Evolutionary conservation across 92 coral and sea anemone species (phyloP).

Genomic region (Virgularia gustaviana): DNA sequence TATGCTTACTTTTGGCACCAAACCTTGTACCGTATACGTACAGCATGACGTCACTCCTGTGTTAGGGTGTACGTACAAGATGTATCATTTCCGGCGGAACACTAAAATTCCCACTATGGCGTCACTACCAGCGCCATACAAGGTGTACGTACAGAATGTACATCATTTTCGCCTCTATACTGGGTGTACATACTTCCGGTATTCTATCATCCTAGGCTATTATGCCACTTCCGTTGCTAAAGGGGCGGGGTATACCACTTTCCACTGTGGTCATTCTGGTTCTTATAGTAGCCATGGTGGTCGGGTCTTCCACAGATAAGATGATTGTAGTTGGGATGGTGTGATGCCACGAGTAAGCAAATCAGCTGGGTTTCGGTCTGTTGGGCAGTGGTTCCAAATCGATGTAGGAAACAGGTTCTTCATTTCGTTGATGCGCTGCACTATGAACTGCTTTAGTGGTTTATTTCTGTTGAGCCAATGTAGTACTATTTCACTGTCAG

Average conservation of each 20-base stretch:
- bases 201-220: too few species aligned
- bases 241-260: slow-evolving; percentile 11
- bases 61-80: too few species aligned
- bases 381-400: slow-evolving; percentile 49
- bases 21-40: too few species aligned
- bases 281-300: slow-evolving; percentile 43
- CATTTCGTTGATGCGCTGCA: slow-evolving; percentile 40
- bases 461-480: slow-evolving; percentile 48
- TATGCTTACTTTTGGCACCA: too few species aligned
- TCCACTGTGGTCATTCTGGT: slow-evolving; percentile 41
- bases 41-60: too few species aligned
- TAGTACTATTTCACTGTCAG: slow-evolving; percentile 55
- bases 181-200: too few species aligned
- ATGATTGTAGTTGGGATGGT: slow-evolving; percentile 37
- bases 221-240: slow-evolving; percentile 7
- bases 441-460: slow-evolving; percentile 36
- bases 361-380: slow-evolving; percentile 46
- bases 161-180: too few species aligned
- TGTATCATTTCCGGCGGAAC: too few species aligned
- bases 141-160: too few species aligned
- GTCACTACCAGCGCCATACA: too few species aligned
- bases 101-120: too few species aligned
- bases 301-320: slow-evolving; percentile 37
- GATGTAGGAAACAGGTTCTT: slow-evolving; percentile 19
- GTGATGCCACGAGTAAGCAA: slow-evolving; percentile 40